Conservation (phyloP, 2,113 vertebrate genomes). For the Microtus montanus region DNA sequence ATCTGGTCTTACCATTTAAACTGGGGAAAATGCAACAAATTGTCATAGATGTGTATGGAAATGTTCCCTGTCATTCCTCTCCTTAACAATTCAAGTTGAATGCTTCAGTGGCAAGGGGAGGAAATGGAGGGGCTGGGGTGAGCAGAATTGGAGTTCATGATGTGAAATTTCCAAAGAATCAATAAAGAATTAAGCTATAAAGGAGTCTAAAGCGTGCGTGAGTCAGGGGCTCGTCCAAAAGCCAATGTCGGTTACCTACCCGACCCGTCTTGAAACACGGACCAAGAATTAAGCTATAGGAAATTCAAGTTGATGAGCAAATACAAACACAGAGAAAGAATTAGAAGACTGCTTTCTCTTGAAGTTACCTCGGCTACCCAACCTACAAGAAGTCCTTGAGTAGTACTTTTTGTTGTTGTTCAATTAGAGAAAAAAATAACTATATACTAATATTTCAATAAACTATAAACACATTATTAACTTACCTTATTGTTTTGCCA, state of each 20-base stretch:
- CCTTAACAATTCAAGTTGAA: slow-evolving; percentile 67
- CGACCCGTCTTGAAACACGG: too few relatives aligned
- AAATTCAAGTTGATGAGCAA: slow-evolving; percentile 79
- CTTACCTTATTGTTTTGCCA: slow-evolving; percentile 10
- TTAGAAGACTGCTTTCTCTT: slow-evolving; percentile 73
- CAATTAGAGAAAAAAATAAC: slow-evolving; percentile 32
- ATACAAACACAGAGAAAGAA: slow-evolving; percentile 77
- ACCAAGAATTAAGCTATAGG: neutral
- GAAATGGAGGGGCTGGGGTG: neutral
- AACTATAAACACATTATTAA: neutral
- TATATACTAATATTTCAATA: slow-evolving; percentile 28
- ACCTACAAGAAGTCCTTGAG: slow-evolving; percentile 69
- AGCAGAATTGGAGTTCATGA: neutral
- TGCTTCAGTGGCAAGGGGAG: neutral
- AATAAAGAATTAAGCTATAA: neutral
- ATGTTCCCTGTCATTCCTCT: slow-evolving; percentile 73
- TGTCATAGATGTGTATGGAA: slow-evolving; percentile 71
- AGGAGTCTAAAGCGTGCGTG: too few relatives aligned
- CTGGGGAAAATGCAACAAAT: slow-evolving; percentile 74
- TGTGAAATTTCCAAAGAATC: neutral
- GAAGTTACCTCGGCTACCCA: slow-evolving; percentile 70
- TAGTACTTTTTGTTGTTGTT: slow-evolving; percentile 41
- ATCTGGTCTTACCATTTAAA: slow-evolving; percentile 80
- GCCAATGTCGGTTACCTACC: too few relatives aligned
- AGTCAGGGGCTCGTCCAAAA: too few relatives aligned